Base-by-base conservation (phyloP, 1,140 invertebrate genomes). In the Drosophila sp. region DNA sequence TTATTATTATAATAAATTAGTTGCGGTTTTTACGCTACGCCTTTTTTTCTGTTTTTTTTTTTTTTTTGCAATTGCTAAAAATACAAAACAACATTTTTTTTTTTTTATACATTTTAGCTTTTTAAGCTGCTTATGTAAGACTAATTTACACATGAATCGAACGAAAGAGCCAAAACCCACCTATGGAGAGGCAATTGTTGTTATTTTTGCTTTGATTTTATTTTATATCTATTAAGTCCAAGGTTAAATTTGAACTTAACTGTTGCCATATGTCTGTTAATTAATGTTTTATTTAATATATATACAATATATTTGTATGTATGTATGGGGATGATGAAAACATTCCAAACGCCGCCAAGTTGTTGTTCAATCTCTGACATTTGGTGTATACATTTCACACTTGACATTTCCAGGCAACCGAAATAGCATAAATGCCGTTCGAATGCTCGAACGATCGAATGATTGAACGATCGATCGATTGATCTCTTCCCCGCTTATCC, bases 81-180 rank as follows among this genome's bases (percentile, higher is more conserved):
- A 87, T 84, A 87, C 67, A 70, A 57, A 30, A 60, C 67, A 73
- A 72, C 72, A 72, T 61, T 57, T 57, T 54, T 35, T 17, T 35
- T 35, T 17, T 35, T 33, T 17, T 25, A 8, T 3, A 27, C 10
- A 3, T 50, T 50, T 25, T 10, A 8, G 8, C 3, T 5, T 27
- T 50, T 87, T 89, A 87, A 87, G 79, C 70, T 56, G 84, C 78
- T 89, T 89, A 89, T 89, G 84, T 89, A 89, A 89, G 80, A 64
- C 78, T 89, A 89, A 89, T 89, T 89, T 89, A 89, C 80, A 89
- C 84, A 89, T 89, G 84, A 89, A 84, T 89, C 84, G 84, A 80
- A 69, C 60, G 62, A 35, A 72, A 63, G 65, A 33, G 44, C 44
- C 41, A 61, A 60, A 66, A 58, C n/a, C 76, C 66, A 68, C 72